These are phyloP conservation scores for Drosophila seclusa DNA, from an alignment of 2,888 invertebrate genomes.

Conservation along the genomic window DNA sequence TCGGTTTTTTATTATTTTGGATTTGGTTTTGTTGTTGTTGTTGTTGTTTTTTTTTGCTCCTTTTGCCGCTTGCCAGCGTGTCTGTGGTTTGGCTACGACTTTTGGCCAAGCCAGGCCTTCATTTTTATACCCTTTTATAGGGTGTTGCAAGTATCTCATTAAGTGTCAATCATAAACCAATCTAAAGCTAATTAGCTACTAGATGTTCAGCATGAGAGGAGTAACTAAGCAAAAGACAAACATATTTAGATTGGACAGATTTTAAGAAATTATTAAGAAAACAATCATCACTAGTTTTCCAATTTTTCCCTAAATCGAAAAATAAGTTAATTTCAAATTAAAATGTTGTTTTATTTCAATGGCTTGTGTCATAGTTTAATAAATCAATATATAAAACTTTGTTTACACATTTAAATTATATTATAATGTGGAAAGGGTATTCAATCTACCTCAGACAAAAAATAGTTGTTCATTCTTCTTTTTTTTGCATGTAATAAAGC, in stretches of 20 bases:
- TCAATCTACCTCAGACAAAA: background rate
- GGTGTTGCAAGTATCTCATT: background rate
- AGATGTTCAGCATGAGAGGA: too few relatives aligned
- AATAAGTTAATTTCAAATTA: background rate
- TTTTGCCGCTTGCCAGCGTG: conserved; percentile 55
- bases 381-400: background rate
- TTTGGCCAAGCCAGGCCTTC: conserved; percentile 35
- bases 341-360: background rate
- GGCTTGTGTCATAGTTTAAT: background rate
- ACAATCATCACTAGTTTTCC: background rate
- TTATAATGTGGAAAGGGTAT: conserved; percentile 11
- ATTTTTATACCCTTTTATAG: conserved; percentile 7
- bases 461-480: background rate
- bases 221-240: background rate
- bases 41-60: conserved; percentile 20
- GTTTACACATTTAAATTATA: background rate
- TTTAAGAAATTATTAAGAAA: background rate
- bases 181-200: background rate
- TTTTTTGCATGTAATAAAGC: conserved; percentile 65
- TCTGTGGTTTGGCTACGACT: conserved; percentile 61
- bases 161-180: background rate
- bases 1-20: conserved; percentile 6
- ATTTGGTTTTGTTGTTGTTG: conserved; percentile 7
- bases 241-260: fast-evolving
- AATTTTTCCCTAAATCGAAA: background rate